Evolutionary conservation across 1,140 invertebrate genomes (phyloP).

Genomic region (Anastrepha obliqua): DNA sequence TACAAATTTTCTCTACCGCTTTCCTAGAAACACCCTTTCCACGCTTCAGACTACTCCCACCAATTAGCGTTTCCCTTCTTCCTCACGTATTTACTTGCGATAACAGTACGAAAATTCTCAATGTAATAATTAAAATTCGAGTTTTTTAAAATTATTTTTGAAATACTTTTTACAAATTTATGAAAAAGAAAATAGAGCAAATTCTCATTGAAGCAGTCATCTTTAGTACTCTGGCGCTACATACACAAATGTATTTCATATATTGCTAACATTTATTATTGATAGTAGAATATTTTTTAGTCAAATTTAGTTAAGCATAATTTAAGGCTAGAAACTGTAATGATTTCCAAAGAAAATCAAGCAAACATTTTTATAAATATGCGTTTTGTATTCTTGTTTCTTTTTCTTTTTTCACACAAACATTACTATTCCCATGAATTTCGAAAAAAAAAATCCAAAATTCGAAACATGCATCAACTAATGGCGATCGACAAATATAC

Average conservation of each 20-base stretch:
- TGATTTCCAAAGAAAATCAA: constrained; percentile 13
- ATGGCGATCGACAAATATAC: not conserved
- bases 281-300: not conserved
- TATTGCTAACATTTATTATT: not conserved
- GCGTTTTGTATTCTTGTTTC: constrained; percentile 36
- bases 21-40: constrained; percentile 10
- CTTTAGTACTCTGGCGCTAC: not conserved
- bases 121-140: not conserved
- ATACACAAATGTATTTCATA: not conserved
- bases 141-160: not conserved
- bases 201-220: constrained; percentile 2
- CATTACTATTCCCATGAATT: constrained; percentile 16
- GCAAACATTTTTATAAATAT: constrained; percentile 22
- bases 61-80: not conserved
- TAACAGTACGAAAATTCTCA: not conserved
- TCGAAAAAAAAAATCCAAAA: not conserved
- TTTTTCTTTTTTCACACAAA: constrained; percentile 46
- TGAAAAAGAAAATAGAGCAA: not conserved
- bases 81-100: constrained; percentile 45
- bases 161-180: too few species aligned
- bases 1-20: not conserved
- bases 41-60: not conserved
- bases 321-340: not conserved
- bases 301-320: constrained; percentile 3
- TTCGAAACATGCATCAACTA: not conserved